phyloP scores from a whole-genome alignment of 2,888 invertebrate species.

The Luffia ferchaultella region DNA sequence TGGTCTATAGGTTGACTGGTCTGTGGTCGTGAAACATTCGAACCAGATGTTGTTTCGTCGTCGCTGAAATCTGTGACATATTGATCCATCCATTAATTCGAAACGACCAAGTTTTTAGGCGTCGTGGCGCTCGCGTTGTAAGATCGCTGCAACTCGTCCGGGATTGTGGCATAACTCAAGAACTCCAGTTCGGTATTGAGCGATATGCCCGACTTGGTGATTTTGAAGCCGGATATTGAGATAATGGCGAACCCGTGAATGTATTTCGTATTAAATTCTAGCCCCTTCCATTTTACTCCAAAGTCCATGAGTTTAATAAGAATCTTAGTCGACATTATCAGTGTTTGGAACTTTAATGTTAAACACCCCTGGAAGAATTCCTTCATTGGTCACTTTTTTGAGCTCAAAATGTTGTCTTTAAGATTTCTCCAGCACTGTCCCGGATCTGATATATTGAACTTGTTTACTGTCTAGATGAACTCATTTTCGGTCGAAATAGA shows the following conservation, averaged over 20 bases:
- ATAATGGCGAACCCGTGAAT: neutral
- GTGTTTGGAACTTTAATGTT: neutral
- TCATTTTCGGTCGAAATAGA: neutral
- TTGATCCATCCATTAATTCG: neutral
- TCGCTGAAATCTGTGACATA: neutral
- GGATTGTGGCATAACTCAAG: slow-evolving; percentile 4
- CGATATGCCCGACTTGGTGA: slow-evolving; percentile 3
- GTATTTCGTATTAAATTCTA: neutral
- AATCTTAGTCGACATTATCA: neutral
- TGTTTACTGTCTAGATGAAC: neutral
- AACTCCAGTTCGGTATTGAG: slow-evolving; percentile 4
- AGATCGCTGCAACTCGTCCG: slow-evolving; percentile 4
- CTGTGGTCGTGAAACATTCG: neutral
- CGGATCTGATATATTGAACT: neutral
- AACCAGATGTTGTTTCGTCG: neutral
- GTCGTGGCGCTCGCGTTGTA: neutral
- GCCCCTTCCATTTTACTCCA: neutral
- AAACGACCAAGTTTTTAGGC: slow-evolving; percentile 1
- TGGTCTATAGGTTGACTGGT: too few species aligned
- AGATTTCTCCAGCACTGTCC: neutral
- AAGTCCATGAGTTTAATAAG: neutral
- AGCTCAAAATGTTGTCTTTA: neutral
- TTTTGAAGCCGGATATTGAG: neutral
- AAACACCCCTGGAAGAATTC: neutral
- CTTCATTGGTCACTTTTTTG: neutral